These are phyloP conservation scores for Forbesichthys agassizii DNA, from an alignment of 2,113 vertebrate species.

Conservation along the genomic window DNA sequence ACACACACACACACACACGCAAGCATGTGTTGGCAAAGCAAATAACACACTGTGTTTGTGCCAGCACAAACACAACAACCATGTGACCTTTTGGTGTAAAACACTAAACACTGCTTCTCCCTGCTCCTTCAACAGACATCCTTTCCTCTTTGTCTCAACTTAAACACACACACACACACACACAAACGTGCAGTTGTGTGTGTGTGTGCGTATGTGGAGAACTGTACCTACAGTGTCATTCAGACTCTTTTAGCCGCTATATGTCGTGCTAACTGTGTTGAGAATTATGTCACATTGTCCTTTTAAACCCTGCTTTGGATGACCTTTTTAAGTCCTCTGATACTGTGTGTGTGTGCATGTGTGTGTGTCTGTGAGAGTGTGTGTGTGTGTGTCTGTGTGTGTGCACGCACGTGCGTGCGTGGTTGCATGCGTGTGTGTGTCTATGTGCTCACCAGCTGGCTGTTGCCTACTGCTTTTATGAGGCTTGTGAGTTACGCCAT, in stretches of 20 bases:
- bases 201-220: background rate
- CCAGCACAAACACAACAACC: too few relatives aligned
- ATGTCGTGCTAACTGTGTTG: slow-evolving; percentile 16
- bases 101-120: too few relatives aligned
- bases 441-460: slow-evolving; percentile 5
- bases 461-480: slow-evolving; percentile 37
- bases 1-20: too few relatives aligned
- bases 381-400: background rate
- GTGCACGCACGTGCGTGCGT: background rate
- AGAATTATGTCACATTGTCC: slow-evolving; percentile 13
- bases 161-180: background rate
- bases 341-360: background rate
- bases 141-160: background rate
- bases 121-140: background rate
- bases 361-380: background rate
- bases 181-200: background rate
- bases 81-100: background rate
- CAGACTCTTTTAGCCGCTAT: slow-evolving; percentile 25
- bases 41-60: too few relatives aligned
- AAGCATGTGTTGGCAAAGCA: too few relatives aligned
- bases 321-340: slow-evolving; percentile 9
- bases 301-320: slow-evolving; percentile 14
- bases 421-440: background rate
- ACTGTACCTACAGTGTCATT: background rate
- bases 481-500: slow-evolving; percentile 58